These are phyloP conservation scores for Cyclopterus lumpus DNA, from an alignment of 2,797 vertebrate genomes.

Conservation along the genomic window DNA sequence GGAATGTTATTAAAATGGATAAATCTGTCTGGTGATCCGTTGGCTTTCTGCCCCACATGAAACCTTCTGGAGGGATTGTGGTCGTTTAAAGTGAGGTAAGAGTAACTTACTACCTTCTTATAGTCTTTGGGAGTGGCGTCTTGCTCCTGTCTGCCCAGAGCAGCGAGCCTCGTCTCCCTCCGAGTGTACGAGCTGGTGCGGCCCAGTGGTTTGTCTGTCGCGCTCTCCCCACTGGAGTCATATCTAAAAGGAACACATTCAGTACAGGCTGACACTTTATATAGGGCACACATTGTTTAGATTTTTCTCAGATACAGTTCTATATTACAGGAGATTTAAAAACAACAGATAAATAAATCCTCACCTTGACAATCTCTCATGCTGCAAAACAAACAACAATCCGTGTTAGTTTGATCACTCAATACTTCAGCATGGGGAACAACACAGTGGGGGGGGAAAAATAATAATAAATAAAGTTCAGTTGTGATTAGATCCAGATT, in stretches of 20 bases:
- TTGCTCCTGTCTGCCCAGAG: conserved; percentile 86
- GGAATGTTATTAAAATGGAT: conserved; percentile 6
- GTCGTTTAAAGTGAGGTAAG: conserved; percentile 3
- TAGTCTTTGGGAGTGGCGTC: conserved; percentile 89
- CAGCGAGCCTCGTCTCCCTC: conserved; percentile 89
- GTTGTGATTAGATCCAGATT: conserved; percentile 51
- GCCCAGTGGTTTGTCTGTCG: conserved; percentile 85
- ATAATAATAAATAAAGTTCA: conserved; percentile 13
- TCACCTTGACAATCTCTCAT: conserved; percentile 94
- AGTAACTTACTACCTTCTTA: conserved; percentile 86
- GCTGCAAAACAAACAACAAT: conserved; percentile 83
- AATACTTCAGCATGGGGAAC: conserved; percentile 37
- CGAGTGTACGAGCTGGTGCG: conserved; percentile 88
- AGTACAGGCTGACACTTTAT: conserved; percentile 15
- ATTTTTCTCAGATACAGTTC: background rate
- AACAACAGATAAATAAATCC: conserved; percentile 39
- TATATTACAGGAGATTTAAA: background rate
- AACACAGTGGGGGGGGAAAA: conserved; percentile 40
- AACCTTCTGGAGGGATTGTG: background rate
- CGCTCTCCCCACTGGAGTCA: conserved; percentile 86
- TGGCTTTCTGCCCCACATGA: conserved; percentile 6
- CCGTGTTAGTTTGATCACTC: conserved; percentile 49
- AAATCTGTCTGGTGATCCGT: background rate
- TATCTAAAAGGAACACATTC: conserved; percentile 78
- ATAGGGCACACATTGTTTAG: background rate